These are phyloP conservation scores for Enteromius mattozi DNA, from an alignment of 2,797 vertebrate genomes.

Conservation along the genomic window DNA sequence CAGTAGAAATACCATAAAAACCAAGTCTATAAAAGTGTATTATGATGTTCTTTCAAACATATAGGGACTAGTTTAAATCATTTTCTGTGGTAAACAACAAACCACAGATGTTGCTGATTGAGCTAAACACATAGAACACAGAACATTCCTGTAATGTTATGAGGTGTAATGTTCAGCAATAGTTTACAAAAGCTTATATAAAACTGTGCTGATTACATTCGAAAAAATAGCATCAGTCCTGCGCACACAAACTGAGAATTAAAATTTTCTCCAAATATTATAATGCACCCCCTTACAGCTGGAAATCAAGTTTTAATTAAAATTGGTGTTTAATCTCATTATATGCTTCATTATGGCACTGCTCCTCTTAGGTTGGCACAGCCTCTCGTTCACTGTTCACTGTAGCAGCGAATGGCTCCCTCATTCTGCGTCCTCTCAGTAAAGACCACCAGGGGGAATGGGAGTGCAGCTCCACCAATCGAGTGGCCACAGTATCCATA, in stretches of 20 bases:
- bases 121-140: background rate
- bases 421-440: constrained; percentile 82
- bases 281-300: background rate
- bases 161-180: background rate
- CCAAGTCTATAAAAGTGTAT: background rate
- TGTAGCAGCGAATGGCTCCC: constrained; percentile 81
- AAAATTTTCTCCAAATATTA: background rate
- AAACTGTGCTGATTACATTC: constrained; percentile 8
- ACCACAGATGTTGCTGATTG: background rate
- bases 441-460: constrained; percentile 92
- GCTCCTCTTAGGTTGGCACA: constrained; percentile 75
- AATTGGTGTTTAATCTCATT: constrained; percentile 19
- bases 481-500: constrained; percentile 80
- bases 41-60: background rate
- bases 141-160: constrained; percentile 1
- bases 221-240: background rate
- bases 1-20: background rate
- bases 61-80: background rate
- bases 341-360: constrained; percentile 6
- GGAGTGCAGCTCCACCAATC: constrained; percentile 85
- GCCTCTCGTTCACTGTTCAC: constrained; percentile 72
- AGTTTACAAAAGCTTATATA: background rate
- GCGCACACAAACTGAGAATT: constrained; percentile 2
- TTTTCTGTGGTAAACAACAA: background rate
- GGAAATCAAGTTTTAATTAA: constrained; percentile 27